These are phyloP conservation scores for Diplazon laetatorius DNA, from an alignment of 2,888 invertebrate genomes.

Conservation along the genomic window DNA sequence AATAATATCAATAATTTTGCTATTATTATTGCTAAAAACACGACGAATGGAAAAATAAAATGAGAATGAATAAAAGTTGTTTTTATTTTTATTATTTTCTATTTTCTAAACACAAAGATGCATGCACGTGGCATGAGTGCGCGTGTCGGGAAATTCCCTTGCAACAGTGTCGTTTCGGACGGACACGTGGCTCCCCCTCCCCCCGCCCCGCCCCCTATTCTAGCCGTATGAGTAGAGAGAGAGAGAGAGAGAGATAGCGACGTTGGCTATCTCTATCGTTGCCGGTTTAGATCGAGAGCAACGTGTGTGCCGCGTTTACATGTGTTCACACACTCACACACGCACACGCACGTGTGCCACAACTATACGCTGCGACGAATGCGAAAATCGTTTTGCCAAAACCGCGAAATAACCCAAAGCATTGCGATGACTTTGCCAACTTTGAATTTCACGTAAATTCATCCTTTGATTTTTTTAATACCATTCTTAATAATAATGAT, in stretches of 20 bases:
- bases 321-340: background rate
- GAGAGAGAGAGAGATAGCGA: too few relatives aligned
- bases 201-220: too few relatives aligned
- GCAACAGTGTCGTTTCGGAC: background rate
- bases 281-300: too few relatives aligned
- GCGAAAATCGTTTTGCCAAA: background rate
- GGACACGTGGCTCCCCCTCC: slow-evolving; percentile 5
- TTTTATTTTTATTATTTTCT: background rate
- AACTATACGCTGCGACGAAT: too few relatives aligned
- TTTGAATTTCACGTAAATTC: background rate
- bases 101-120: background rate
- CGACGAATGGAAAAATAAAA: too few relatives aligned
- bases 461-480: too few relatives aligned
- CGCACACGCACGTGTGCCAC: background rate
- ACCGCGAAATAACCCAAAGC: slow-evolving; percentile 4
- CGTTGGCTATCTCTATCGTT: background rate
- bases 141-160: background rate
- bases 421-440: background rate
- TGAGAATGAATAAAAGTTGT: too few relatives aligned
- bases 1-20: too few relatives aligned
- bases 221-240: too few relatives aligned
- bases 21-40: too few relatives aligned
- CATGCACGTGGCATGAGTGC: background rate
- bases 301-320: background rate
- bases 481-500: too few relatives aligned